phyloP scores from a whole-genome alignment of 2,888 invertebrate genomes.

The Anodontia alba region DNA sequence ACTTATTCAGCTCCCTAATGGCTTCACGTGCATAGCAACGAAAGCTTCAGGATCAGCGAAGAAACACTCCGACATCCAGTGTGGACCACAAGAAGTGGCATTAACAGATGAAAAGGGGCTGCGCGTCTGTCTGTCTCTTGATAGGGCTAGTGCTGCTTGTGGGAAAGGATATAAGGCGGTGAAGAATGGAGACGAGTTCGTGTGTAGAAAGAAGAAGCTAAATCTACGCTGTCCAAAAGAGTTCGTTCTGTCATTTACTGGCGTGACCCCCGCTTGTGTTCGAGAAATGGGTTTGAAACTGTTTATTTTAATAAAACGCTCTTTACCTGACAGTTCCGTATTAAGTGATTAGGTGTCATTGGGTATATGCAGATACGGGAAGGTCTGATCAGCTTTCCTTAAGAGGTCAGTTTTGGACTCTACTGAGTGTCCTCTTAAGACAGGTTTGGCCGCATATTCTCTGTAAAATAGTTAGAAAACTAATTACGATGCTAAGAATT shows the following conservation, averaged over 20 bases:
- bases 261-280: conserved; percentile 32
- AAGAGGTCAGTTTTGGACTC: no score
- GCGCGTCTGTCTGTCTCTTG: conserved; percentile 31
- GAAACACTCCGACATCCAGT: neutral
- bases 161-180: conserved; percentile 52
- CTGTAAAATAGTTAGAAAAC: no score
- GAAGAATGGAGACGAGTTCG: conserved; percentile 27
- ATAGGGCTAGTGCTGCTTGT: conserved; percentile 43
- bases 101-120: conserved; percentile 24
- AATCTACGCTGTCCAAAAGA: conserved; percentile 52
- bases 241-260: conserved; percentile 22
- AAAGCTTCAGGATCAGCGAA: neutral
- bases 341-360: no score
- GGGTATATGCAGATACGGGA: no score
- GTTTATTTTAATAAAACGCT: neutral
- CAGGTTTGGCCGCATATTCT: no score
- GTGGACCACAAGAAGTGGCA: conserved; percentile 36
- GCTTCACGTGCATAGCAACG: conserved; percentile 1
- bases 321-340: no score
- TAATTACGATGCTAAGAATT: no score
- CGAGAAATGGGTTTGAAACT: conserved; percentile 28
- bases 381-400: no score
- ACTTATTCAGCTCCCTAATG: neutral
- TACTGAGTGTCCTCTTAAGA: no score
- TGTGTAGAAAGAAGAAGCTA: conserved; percentile 42